Conservation (phyloP, 1,140 invertebrate genomes). For the Atta cephalotes region DNA sequence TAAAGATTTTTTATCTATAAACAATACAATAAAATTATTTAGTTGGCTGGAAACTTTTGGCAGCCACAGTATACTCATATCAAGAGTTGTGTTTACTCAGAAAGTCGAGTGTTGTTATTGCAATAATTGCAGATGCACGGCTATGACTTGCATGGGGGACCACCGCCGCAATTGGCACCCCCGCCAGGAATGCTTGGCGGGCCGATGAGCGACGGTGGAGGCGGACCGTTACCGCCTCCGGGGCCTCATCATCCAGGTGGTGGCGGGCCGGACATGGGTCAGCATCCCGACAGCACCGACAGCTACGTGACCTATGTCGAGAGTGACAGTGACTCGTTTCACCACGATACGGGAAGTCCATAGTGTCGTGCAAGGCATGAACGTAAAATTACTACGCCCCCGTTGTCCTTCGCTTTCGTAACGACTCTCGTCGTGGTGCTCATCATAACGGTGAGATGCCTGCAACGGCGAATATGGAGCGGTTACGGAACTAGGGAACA, state of each 20-base stretch:
- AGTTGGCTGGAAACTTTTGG: no score
- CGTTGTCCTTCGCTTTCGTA: constrained; percentile 66
- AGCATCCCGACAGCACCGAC: constrained; percentile 93
- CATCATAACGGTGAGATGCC: constrained; percentile 31
- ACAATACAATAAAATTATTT: no score
- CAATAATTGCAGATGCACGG: constrained; percentile 92
- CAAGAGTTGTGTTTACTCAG: neutral
- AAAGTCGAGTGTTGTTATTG: neutral
- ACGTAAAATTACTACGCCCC: constrained; percentile 51
- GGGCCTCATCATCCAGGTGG: constrained; percentile 87
- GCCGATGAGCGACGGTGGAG: constrained; percentile 80
- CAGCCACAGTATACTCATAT: neutral
- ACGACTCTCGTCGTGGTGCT: constrained; percentile 62
- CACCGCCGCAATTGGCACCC: constrained; percentile 84
- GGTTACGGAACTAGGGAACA: neutral
- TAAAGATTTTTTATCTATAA: no score
- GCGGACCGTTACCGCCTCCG: constrained; percentile 85
- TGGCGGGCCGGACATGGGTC: constrained; percentile 85
- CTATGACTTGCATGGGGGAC: constrained; percentile 90
- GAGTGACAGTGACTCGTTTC: constrained; percentile 90
- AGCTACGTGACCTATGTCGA: constrained; percentile 96
- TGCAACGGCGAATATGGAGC: constrained; percentile 44
- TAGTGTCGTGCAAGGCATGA: constrained; percentile 84
- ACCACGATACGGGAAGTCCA: constrained; percentile 88
- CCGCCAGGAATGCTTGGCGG: constrained; percentile 85